These are phyloP conservation scores for Hyperoplus lanceolatus DNA, from an alignment of 2,797 vertebrate species.

Conservation along the genomic window DNA sequence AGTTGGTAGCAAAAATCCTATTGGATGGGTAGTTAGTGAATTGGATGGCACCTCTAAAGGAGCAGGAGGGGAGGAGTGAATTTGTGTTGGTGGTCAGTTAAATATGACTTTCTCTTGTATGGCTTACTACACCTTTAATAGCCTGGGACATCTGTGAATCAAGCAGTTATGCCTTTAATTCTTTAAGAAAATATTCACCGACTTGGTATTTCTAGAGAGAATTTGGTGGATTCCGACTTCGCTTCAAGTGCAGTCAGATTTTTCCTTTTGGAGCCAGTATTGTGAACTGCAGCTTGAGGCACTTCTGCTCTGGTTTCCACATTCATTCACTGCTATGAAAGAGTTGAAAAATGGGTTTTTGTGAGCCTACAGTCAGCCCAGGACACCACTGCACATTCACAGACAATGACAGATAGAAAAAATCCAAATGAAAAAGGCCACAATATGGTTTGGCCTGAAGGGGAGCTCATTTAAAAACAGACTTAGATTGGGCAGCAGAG, in stretches of 20 bases:
- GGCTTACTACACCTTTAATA: background rate
- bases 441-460: slow-evolving; percentile 54
- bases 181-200: background rate
- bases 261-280: slow-evolving; percentile 21
- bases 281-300: slow-evolving; percentile 11
- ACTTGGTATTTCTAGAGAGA: slow-evolving; percentile 3
- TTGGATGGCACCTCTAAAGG: too few relatives aligned
- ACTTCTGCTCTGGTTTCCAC: background rate
- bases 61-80: too few relatives aligned
- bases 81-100: too few relatives aligned
- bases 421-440: slow-evolving; percentile 32
- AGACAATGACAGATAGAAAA: slow-evolving; percentile 24
- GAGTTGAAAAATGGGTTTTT: background rate
- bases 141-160: slow-evolving; percentile 34
- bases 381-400: slow-evolving; percentile 35
- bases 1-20: too few relatives aligned
- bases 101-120: too few relatives aligned
- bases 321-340: slow-evolving; percentile 20
- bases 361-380: slow-evolving; percentile 28
- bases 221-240: background rate
- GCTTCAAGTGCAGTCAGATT: background rate
- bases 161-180: background rate
- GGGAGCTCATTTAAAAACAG: slow-evolving; percentile 55
- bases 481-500: slow-evolving; percentile 24
- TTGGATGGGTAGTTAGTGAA: too few relatives aligned